Conservation (phyloP, 2,797 vertebrate genomes). For the Margarornis squamiger region DNA sequence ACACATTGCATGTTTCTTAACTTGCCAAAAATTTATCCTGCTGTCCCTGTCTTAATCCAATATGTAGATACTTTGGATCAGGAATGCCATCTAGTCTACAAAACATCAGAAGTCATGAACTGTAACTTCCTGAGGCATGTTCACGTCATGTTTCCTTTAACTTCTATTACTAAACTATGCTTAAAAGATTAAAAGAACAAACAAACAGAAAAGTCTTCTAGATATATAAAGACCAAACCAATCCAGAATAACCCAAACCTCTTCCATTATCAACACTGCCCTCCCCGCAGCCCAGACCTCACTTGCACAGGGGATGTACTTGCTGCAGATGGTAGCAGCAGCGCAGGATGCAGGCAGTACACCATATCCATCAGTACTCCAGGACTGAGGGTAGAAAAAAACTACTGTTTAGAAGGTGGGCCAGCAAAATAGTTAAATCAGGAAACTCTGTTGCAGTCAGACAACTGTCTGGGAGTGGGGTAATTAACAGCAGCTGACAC, state of each 20-base stretch:
- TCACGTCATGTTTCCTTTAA: neutral
- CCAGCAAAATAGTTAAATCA: neutral
- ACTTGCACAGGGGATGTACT: neutral
- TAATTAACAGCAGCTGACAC: constrained; percentile 16
- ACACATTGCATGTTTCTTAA: neutral
- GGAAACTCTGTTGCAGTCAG: neutral
- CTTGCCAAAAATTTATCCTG: neutral
- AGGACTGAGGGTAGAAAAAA: neutral
- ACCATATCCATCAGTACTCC: neutral
- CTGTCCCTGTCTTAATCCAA: neutral
- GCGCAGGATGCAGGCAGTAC: neutral
- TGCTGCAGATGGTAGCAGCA: neutral
- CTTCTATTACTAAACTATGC: neutral
- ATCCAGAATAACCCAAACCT: neutral
- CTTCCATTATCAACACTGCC: neutral
- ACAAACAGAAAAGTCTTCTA: neutral
- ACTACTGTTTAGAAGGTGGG: neutral
- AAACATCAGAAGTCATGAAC: neutral
- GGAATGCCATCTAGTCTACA: neutral
- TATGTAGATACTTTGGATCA: neutral
- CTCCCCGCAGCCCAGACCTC: accelerated
- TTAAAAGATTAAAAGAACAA: neutral
- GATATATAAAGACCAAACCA: neutral
- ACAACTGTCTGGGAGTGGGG: neutral
- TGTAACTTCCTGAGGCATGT: neutral